phyloP scores from a whole-genome alignment of 2,888 invertebrate genomes.

The Spilosoma lubricipeda region DNA sequence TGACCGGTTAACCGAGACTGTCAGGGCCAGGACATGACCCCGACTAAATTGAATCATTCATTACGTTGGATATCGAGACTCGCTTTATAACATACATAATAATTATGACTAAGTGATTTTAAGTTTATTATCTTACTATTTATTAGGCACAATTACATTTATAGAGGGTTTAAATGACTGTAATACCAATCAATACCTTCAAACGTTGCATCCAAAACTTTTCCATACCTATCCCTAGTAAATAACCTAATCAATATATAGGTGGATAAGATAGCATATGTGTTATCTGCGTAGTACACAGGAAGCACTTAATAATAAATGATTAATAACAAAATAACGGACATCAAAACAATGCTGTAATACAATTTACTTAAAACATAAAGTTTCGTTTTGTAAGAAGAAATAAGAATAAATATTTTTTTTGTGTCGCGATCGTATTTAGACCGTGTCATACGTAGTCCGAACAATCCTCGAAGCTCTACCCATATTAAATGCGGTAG shows the following conservation, averaged over 20 bases:
- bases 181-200: neutral
- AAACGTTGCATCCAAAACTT: neutral
- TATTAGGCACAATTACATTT: neutral
- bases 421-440: too few species aligned
- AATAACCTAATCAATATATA: neutral
- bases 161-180: neutral
- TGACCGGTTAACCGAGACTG: slow-evolving; percentile 8
- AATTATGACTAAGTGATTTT: neutral
- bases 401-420: too few species aligned
- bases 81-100: slow-evolving; percentile 17
- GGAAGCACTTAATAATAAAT: neutral
- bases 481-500: too few species aligned
- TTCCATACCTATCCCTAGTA: neutral
- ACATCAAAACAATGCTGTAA: neutral
- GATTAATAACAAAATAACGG: neutral
- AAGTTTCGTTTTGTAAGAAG: neutral
- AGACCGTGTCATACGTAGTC: too few species aligned
- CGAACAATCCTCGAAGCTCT: too few species aligned
- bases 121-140: neutral
- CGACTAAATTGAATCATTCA: slow-evolving; percentile 33
- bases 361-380: neutral
- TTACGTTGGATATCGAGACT: slow-evolving; percentile 25
- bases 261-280: neutral
- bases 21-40: neutral
- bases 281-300: neutral